Evolutionary conservation across 2,113 vertebrate genomes (phyloP), one percentile per base, ranked within the genome.

Genomic region (Colius striatus): DNA sequence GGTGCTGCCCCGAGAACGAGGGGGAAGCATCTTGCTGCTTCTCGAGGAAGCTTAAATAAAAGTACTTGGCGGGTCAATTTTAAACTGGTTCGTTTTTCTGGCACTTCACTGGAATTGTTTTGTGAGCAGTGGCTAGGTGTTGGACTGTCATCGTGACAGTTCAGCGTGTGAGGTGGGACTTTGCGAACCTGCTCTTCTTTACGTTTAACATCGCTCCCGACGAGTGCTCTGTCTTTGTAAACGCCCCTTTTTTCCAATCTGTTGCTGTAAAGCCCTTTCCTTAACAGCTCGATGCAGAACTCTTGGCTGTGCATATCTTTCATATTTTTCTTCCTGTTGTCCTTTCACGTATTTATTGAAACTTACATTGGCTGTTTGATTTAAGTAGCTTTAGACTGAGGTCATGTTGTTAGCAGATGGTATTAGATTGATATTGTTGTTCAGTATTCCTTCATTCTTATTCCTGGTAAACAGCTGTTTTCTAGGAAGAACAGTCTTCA

Each of bases 201-300:
- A 15, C 17, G 70, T 36, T 11, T 34, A 19, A 1, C 48, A 30
- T 58, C 51, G 0, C 25, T 25, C 13, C 26, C 48, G 5, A 0
- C 3, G 25, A 2, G 9, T 25, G 13, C 29, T 47, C 15, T 25
- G 20, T 2, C 57, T 61, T 11, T 11, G 36, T 12, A 15, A 17
- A 3, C 66, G 18, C 14, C n/a, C 14, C n/a, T 10, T 12, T 6
- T 20, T 36, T 5, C 53, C 0, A 47, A 13, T 6, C 36, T 12
- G 43, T 17, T 7, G 2, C 43, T 19, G 36, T 2, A 8, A 22
- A 84, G 27, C 57, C 8, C 38, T 21, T 45, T 61, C 47, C 67
- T 21, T 9, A 13, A 2, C 17, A 41, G 26, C 82, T 65, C 9
- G 4, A 0, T 22, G 51, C 6, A 32, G 51, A 51, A 5, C 48